Evolutionary conservation across 1,140 invertebrate species (phyloP).

Genomic region (Drosophila pallidifrons): DNA sequence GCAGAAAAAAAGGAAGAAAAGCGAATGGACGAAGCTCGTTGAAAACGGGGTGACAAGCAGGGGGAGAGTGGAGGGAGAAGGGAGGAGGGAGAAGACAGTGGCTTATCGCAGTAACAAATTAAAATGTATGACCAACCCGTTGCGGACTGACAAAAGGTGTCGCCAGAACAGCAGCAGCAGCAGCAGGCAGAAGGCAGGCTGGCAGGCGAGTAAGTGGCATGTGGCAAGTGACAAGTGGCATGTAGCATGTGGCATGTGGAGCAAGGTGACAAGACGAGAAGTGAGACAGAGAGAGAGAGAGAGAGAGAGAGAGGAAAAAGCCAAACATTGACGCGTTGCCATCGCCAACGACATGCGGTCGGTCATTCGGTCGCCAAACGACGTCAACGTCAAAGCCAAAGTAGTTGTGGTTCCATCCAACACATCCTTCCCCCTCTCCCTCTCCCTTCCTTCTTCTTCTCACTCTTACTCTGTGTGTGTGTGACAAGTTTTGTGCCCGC

Average conservation of each 20-base stretch:
- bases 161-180: neutral
- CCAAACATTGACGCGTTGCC: slow-evolving; percentile 30
- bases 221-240: slow-evolving; percentile 5
- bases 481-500: slow-evolving; percentile 9
- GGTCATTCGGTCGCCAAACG: slow-evolving; percentile 47
- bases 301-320: neutral
- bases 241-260: slow-evolving; percentile 49
- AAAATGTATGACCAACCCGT: slow-evolving; percentile 63
- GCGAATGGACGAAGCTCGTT: neutral
- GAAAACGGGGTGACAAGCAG: neutral
- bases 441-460: neutral
- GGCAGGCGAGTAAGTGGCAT: neutral
- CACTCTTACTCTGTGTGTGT: too few species aligned
- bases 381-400: slow-evolving; percentile 26
- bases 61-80: neutral
- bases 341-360: slow-evolving; percentile 23
- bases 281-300: too few species aligned
- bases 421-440: neutral
- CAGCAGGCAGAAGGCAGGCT: neutral
- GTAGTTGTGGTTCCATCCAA: slow-evolving; percentile 12
- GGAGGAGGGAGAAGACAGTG: slow-evolving; percentile 10
- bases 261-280: slow-evolving; percentile 60
- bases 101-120: slow-evolving; percentile 74
- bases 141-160: slow-evolving; percentile 30
- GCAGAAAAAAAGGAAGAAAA: neutral